Conservation (phyloP, 1,140 invertebrate genomes). For the Leptinotarsa defecta region DNA sequence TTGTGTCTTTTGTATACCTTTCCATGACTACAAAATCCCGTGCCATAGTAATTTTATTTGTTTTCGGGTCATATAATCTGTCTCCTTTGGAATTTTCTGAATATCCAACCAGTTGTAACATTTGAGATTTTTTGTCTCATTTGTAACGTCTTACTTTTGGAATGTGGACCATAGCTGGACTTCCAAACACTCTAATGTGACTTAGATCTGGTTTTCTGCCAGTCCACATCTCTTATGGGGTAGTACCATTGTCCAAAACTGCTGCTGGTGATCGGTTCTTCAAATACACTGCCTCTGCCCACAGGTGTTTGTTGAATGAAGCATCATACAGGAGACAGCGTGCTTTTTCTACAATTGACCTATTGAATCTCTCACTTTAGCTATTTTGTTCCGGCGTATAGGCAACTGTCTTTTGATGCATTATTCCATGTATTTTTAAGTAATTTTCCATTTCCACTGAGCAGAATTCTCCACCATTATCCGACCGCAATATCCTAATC, state of each 20-base stretch:
- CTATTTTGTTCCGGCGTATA: too few relatives aligned
- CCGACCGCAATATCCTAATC: slow-evolving; percentile 48
- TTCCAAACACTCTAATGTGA: slow-evolving; percentile 56
- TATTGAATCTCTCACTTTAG: too few relatives aligned
- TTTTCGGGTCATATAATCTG: not conserved
- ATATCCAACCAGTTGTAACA: not conserved
- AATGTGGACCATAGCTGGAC: slow-evolving; percentile 45
- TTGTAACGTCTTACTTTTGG: not conserved
- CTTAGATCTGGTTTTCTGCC: slow-evolving; percentile 57
- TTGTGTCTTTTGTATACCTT: slow-evolving; percentile 12
- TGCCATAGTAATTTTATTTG: not conserved
- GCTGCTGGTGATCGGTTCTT: not conserved
- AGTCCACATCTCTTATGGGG: slow-evolving; percentile 51
- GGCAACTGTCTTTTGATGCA: slow-evolving; percentile 34
- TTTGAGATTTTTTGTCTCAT: slow-evolving; percentile 1
- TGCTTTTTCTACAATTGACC: too few relatives aligned
- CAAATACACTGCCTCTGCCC: slow-evolving; percentile 15
- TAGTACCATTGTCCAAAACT: not conserved
- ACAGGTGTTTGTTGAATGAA: too few relatives aligned
- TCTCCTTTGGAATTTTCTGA: not conserved
- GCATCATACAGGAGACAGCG: too few relatives aligned
- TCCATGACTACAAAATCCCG: not conserved
- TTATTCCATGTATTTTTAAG: slow-evolving; percentile 42
- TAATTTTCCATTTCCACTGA: slow-evolving; percentile 42
- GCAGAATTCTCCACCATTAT: slow-evolving; percentile 45